These are phyloP conservation scores for Oncorhynchus kisutch DNA, from an alignment of 2,113 vertebrate genomes.

Conservation along the genomic window DNA sequence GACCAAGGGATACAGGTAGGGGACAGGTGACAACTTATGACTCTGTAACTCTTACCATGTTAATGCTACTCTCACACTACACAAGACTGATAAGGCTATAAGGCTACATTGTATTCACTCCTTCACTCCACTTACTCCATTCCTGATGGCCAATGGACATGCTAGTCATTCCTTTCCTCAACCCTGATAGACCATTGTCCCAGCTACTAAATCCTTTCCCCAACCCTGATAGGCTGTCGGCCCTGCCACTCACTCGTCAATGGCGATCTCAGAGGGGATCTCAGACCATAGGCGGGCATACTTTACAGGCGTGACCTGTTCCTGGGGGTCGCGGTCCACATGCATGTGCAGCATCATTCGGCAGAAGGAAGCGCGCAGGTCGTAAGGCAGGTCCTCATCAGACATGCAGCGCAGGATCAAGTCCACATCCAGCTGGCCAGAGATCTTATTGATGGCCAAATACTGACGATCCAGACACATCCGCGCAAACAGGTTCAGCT, in stretches of 20 bases:
- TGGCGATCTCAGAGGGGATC: conserved; percentile 95
- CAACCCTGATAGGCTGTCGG: neutral
- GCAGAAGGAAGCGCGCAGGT: conserved; percentile 94
- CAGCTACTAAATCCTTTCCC: conserved; percentile 49
- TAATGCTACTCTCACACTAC: no score
- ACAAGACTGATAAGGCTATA: no score
- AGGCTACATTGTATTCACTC: no score
- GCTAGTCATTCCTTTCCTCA: neutral
- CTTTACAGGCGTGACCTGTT: conserved; percentile 96
- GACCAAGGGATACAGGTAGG: no score
- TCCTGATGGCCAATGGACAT: no score
- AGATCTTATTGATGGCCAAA: conserved; percentile 96
- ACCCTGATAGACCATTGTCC: neutral
- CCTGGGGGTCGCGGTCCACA: conserved; percentile 95
- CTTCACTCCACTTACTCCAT: no score
- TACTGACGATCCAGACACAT: conserved; percentile 99
- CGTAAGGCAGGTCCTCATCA: conserved; percentile 93
- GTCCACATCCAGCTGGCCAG: conserved; percentile 93
- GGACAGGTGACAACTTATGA: no score
- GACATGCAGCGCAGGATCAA: conserved; percentile 98
- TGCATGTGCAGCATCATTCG: conserved; percentile 99
- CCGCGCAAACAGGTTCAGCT: conserved; percentile 94
- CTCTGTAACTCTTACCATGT: no score
- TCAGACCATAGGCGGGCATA: conserved; percentile 98
- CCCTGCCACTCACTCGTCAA: conserved; percentile 85